Conservation (phyloP, 2,797 vertebrate species). For the Ptychadena robeensis region DNA sequence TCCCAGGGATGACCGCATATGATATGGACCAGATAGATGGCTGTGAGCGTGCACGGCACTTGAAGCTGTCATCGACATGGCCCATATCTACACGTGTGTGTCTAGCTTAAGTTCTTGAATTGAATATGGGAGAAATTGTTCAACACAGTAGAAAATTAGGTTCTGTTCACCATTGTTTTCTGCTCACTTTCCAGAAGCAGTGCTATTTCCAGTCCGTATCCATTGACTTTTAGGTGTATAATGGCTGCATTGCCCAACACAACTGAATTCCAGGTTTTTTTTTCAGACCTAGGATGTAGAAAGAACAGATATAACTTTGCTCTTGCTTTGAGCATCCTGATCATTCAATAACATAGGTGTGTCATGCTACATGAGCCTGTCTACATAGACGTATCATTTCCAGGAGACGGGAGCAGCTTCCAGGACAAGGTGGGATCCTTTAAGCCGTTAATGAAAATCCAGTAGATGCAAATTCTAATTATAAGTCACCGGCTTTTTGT, state of each 20-base stretch:
- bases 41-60: too few relatives aligned
- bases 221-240: too few relatives aligned
- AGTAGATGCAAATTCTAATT: conserved; percentile 12
- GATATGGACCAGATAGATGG: too few relatives aligned
- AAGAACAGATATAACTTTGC: background rate
- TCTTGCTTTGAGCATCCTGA: background rate
- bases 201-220: background rate
- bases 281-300: background rate
- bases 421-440: background rate
- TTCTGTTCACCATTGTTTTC: too few relatives aligned
- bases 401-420: background rate
- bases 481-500: conserved; percentile 29
- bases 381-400: background rate
- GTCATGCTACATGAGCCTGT: too few relatives aligned
- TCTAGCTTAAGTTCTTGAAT: too few relatives aligned
- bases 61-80: too few relatives aligned
- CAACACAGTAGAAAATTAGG: too few relatives aligned
- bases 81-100: too few relatives aligned
- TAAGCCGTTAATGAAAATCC: conserved; percentile 25
- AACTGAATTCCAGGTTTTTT: background rate
- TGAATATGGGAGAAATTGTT: too few relatives aligned
- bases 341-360: background rate
- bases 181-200: background rate
- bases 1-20: too few relatives aligned
- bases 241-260: background rate